These are phyloP conservation scores for Physocephala rufipes DNA, from an alignment of 2,888 invertebrate species.

Conservation along the genomic window DNA sequence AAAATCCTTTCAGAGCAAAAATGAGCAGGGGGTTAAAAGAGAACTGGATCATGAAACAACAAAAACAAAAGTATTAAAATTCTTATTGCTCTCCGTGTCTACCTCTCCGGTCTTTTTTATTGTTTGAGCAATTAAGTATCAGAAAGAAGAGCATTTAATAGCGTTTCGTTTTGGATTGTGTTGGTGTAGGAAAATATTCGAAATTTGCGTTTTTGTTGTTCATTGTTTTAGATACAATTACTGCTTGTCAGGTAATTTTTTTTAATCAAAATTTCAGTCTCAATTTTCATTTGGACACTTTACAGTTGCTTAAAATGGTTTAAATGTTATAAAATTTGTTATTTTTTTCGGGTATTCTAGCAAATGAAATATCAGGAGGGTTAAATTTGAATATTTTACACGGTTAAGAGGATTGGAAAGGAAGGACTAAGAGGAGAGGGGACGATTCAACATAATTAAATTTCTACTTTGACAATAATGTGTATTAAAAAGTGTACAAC, in stretches of 20 bases:
- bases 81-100: neutral
- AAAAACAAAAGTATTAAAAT: neutral
- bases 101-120: neutral
- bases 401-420: no score
- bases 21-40: neutral
- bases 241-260: constrained; percentile 1
- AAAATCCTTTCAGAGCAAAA: neutral
- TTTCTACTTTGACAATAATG: no score
- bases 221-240: constrained; percentile 8
- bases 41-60: neutral
- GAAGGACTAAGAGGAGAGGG: no score
- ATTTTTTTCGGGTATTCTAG: no score
- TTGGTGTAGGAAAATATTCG: constrained; percentile 30
- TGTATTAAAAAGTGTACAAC: neutral
- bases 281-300: neutral
- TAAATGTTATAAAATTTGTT: no score
- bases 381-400: no score
- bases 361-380: no score
- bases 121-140: neutral
- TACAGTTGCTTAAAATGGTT: no score
- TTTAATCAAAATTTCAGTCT: constrained; percentile 18
- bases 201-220: constrained; percentile 21
- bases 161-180: neutral
- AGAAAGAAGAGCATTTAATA: neutral
- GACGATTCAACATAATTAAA: no score